A percentile compares a stretch with the other conserved stretches of the same genome.
Evolutionary conservation across 2,797 vertebrate species (phyloP).

Genomic region (Amniataba percoides): DNA sequence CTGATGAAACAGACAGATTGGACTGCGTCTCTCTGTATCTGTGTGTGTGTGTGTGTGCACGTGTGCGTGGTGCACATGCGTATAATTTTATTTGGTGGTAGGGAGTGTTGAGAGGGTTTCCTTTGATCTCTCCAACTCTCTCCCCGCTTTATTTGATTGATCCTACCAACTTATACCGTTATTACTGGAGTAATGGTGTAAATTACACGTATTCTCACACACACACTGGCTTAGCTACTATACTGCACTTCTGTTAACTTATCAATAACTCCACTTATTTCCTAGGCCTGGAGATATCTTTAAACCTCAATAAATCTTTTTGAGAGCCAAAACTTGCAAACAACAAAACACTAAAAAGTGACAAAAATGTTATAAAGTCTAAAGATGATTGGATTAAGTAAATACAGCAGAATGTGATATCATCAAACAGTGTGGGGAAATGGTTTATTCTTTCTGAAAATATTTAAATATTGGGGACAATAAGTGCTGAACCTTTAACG

Average conservation of each 20-base stretch:
- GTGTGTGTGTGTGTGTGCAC: slow-evolving; percentile 2
- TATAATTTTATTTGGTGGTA: not conserved
- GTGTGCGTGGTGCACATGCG: not conserved
- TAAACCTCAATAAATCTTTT: not conserved
- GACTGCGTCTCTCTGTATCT: slow-evolving; percentile 39
- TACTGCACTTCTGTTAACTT: not conserved
- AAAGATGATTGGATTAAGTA: slow-evolving; percentile 10
- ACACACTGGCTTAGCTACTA: not conserved
- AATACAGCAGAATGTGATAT: not conserved
- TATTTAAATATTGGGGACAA: not conserved
- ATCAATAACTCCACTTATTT: not conserved
- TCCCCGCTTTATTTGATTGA: slow-evolving; percentile 57
- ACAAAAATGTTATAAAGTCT: slow-evolving; percentile 1
- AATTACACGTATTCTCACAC: not conserved
- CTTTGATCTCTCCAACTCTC: slow-evolving; percentile 65
- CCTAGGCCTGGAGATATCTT: not conserved
- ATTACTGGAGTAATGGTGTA: slow-evolving; percentile 1
- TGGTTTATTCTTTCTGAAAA: not conserved
- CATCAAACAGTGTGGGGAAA: not conserved
- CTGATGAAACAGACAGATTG: slow-evolving; percentile 78
- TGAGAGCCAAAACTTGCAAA: not conserved
- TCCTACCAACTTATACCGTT: slow-evolving; percentile 42
- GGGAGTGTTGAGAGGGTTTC: slow-evolving; percentile 44
- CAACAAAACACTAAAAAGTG: not conserved
- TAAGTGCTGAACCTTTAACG: not conserved